phyloP scores from a whole-genome alignment of 2,113 vertebrate genomes.

The Macroglossus sobrinus region DNA sequence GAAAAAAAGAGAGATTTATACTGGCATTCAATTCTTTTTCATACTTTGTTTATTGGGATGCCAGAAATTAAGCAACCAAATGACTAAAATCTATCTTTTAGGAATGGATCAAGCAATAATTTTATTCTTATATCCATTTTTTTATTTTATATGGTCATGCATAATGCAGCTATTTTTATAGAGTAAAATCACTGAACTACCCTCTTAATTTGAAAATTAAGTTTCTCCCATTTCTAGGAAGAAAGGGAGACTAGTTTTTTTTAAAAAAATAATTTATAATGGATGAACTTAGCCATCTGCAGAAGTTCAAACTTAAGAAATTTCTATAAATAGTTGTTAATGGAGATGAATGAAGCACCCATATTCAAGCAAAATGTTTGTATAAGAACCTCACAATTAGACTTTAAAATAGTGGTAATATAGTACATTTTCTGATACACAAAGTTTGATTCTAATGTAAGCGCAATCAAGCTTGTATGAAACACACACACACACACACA shows the following conservation, averaged over 20 bases:
- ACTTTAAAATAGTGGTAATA: neutral
- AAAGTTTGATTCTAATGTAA: neutral
- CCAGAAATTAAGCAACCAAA: neutral
- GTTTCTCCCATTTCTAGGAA: neutral
- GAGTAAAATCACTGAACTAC: neutral
- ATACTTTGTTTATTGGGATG: neutral
- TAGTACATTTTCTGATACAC: neutral
- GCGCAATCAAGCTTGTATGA: neutral
- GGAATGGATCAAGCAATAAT: neutral
- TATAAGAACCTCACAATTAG: neutral
- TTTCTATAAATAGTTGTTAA: neutral
- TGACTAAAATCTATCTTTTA: neutral
- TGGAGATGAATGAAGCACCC: neutral
- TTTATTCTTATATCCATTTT: neutral
- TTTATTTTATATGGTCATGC: neutral
- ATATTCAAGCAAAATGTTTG: constrained; percentile 5
- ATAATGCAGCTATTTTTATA: neutral
- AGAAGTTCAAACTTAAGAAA: neutral
- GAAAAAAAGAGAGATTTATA: neutral
- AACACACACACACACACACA: too few species aligned
- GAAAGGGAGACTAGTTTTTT: neutral
- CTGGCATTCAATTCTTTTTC: neutral
- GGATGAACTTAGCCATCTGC: neutral
- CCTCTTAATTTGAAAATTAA: neutral
- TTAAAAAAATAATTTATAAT: neutral